Evolutionary conservation across 2,888 invertebrate species (phyloP).

Genomic region (Limulus polyphemus): DNA sequence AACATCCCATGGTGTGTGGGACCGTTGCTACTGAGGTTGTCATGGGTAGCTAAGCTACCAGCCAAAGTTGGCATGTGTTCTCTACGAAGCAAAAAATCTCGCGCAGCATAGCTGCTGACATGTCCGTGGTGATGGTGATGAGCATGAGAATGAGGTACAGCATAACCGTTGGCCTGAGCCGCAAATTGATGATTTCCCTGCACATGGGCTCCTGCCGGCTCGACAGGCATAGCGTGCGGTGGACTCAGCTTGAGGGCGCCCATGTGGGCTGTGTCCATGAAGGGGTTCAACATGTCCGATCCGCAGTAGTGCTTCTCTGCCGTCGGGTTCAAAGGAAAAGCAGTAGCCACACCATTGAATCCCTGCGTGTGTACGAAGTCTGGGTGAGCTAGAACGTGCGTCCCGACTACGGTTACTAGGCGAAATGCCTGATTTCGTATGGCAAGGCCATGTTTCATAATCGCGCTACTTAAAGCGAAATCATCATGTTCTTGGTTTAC

Average conservation of each 20-base stretch:
- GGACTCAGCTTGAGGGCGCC: conserved; percentile 40
- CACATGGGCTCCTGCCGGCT: conserved; percentile 40
- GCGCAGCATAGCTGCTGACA: conserved; percentile 59
- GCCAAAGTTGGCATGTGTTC: conserved; percentile 43
- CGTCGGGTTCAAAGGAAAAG: conserved; percentile 7
- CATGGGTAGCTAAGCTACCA: conserved; percentile 34
- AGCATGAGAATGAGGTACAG: conserved; percentile 32
- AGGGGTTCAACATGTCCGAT: conserved; percentile 62
- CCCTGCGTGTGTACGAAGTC: conserved; percentile 5
- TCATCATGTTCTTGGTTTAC: no score
- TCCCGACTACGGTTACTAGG: background rate
- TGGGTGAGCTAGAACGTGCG: background rate
- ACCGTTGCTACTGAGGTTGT: conserved; percentile 46
- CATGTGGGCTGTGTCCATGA: conserved; percentile 55
- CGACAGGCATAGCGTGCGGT: conserved; percentile 34
- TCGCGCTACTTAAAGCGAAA: background rate
- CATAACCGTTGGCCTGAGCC: conserved; percentile 23
- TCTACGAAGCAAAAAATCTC: conserved; percentile 66
- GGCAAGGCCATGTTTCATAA: no score
- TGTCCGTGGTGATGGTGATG: conserved; percentile 34
- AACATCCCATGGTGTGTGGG: conserved; percentile 37
- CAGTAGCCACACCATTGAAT: conserved; percentile 12
- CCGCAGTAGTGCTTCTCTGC: conserved; percentile 5
- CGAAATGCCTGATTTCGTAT: no score
- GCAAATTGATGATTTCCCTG: conserved; percentile 37